Base-by-base conservation (phyloP, 1,140 invertebrate species). In the Xylocopa sonorina region DNA sequence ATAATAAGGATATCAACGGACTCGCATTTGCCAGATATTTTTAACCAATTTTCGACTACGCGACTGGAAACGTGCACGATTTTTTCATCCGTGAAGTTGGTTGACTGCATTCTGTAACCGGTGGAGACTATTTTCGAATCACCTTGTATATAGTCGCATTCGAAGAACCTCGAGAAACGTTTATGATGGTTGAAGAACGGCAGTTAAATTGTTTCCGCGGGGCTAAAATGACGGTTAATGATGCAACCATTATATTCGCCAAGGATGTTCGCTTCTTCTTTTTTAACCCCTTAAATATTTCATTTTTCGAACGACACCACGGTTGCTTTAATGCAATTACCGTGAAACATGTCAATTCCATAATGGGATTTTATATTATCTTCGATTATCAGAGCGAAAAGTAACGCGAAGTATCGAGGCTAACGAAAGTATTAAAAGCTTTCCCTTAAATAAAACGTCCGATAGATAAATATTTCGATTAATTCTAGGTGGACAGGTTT, bases 161-260 rank as follows among this genome's bases (percentile, higher is more conserved):
- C 43, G 32, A 43, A n/a, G 41, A 2, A n/a, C n/a, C 21, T 21
- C 21, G 51, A n/a, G 12, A 6, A 79, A 7, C 34, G 51, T 79
- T 79, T 79, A 79, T 72, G 51, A 66, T 60, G 32, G 50, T 72
- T 0, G 51, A 24, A 34, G 75, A 29, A 34, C 53, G 51, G 78
- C 81, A 81, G 87, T 89, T 89, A 88, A 87, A 86, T 64, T 72
- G 55, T 89, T 85, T 82, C 80, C 80, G 74, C 84, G 69, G 68
- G n/a, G 78, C 80, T 75, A 79, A 53, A 51, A 80, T 75, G 60
- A 83, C 46, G 75, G 79, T 67, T 53, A 55, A 78, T 27, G 68
- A 73, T 71, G 43, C 67, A 32, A 7, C 32, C 38, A 62, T 83
- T 81, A 78, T 73, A 60, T 83, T 64, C 55, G 41, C 24, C 58